Conservation (phyloP, 2,888 invertebrate genomes). For the Vanessa cardui region DNA sequence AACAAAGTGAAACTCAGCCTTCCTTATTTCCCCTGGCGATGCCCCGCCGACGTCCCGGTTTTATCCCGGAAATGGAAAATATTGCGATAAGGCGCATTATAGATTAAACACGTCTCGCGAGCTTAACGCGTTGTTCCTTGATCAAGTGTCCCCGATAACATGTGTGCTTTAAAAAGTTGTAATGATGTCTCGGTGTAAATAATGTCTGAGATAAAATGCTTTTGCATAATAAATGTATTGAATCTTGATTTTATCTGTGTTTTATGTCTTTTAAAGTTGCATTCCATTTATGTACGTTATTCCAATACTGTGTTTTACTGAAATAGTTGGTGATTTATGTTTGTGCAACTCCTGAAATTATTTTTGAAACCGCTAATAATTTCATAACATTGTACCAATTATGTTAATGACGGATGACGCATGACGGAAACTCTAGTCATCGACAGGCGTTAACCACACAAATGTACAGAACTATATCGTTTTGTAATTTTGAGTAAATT, state of each 20-base stretch:
- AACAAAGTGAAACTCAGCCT: slow-evolving; percentile 81
- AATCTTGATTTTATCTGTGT: slow-evolving; percentile 20
- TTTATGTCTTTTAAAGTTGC: slow-evolving; percentile 9
- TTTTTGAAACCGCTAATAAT: no score
- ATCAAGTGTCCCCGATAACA: slow-evolving; percentile 65
- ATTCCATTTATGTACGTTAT: neutral
- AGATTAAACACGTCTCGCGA: slow-evolving; percentile 77
- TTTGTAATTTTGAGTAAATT: no score
- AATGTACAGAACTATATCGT: no score
- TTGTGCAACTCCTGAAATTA: no score
- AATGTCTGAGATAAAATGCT: slow-evolving; percentile 59
- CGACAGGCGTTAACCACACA: no score
- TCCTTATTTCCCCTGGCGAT: slow-evolving; percentile 82
- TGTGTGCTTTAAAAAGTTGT: slow-evolving; percentile 65
- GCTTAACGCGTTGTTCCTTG: slow-evolving; percentile 69
- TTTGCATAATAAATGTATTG: slow-evolving; percentile 54
- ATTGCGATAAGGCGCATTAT: slow-evolving; percentile 83
- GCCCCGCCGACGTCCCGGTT: slow-evolving; percentile 67
- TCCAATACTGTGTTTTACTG: neutral
- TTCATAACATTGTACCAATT: no score
- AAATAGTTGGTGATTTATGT: neutral
- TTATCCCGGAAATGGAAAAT: slow-evolving; percentile 81
- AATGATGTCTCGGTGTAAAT: slow-evolving; percentile 60
- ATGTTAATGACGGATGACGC: no score
- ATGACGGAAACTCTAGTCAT: no score